Conservation (phyloP, 2,888 invertebrate species). For the Epirrita christyi region DNA sequence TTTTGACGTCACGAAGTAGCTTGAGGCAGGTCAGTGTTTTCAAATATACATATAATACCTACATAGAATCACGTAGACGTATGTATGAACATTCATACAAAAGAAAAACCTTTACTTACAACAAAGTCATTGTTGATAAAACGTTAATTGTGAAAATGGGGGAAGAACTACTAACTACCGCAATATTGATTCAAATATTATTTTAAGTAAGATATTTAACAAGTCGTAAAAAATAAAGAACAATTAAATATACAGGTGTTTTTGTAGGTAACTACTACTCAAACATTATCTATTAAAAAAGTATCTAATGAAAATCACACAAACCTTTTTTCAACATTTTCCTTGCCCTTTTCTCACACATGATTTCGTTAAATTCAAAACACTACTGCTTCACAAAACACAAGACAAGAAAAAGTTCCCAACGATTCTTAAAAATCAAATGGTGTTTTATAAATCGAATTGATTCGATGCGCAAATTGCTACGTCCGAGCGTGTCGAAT, state of each 20-base stretch:
- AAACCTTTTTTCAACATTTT: slow-evolving; percentile 66
- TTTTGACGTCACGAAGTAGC: neutral
- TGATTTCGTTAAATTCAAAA: slow-evolving; percentile 50
- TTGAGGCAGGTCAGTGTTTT: slow-evolving; percentile 27
- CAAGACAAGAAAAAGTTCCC: slow-evolving; percentile 40
- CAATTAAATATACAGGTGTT: no score
- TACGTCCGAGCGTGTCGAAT: slow-evolving; percentile 45
- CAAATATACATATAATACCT: slow-evolving; percentile 1
- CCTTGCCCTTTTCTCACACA: slow-evolving; percentile 71
- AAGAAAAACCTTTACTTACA: no score
- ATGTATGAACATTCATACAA: no score
- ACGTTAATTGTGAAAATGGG: no score
- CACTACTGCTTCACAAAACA: slow-evolving; percentile 50
- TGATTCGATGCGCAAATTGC: slow-evolving; percentile 14
- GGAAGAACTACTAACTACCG: no score
- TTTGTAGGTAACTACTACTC: no score
- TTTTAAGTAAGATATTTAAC: no score
- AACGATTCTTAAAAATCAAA: slow-evolving; percentile 2
- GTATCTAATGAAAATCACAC: slow-evolving; percentile 15
- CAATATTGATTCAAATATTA: no score
- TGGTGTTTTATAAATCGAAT: slow-evolving; percentile 16
- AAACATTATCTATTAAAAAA: neutral
- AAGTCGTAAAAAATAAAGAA: neutral
- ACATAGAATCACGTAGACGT: no score
- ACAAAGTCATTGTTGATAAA: no score